Base-by-base conservation (phyloP, 2,113 vertebrate species). In the Cynopterus brachyotis region DNA sequence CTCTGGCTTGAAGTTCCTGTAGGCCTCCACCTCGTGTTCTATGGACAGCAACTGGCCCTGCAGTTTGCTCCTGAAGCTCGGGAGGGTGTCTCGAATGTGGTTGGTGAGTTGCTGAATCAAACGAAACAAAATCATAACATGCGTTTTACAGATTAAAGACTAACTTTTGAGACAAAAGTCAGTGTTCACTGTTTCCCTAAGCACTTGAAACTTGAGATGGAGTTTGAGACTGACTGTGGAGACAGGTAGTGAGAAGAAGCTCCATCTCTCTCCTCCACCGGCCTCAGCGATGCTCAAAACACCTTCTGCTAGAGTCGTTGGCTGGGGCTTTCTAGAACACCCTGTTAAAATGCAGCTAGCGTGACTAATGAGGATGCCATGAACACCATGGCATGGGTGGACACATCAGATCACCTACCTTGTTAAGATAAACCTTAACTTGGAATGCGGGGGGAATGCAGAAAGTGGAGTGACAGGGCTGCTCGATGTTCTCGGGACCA, bases 71-170 rank as follows among this genome's bases (percentile, higher is more conserved):
- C 99, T 98, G 98, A 99, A 99, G 85, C 98, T 99, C 69, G 99
- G 99, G 86, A 99, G 96, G 1, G 98, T 99, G 53, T 99, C 99
- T 78, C 99, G 98, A 96, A 99, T 99, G 97, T 99, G 99, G 98
- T 99, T 99, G 97, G 99, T 99, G 96, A 99, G 99, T 99, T 99
- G 99, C 99, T 99, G 80, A 94, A 95, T 22, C 92, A 95, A 96
- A 94, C 35, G 96, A 94, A 96, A 97, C 45, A 96, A 98, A 97
- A 95, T 60, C 26, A 83, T 22, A 26, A n/a, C 37, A 45, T 0
- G 3, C 0, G 32, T 32, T 24, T 15, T 15, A 73, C 7, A 95
- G 93, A 96, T 6, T 72, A 30, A 96, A 95, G 45, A 16, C 82
- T 60, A 96, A 73, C 62, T 80, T 35, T 3, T 26, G 22, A 95